phyloP scores from a whole-genome alignment of 2,113 vertebrate species.

The Seriola dumerili region DNA sequence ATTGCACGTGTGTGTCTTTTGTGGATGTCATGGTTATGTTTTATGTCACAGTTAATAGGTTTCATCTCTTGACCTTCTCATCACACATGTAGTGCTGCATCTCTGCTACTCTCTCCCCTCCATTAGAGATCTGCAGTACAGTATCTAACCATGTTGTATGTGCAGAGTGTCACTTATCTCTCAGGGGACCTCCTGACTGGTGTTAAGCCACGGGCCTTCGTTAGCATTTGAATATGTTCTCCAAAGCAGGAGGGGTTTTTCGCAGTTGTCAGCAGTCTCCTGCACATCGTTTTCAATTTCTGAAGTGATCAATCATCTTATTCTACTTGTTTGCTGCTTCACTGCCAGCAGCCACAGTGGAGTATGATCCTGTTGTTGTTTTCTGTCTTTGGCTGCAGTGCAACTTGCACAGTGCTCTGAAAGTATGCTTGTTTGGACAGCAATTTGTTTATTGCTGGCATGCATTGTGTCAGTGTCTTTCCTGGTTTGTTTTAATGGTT shows the following conservation, averaged over 20 bases:
- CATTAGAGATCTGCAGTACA: conserved; percentile 44
- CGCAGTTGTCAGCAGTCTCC: conserved; percentile 79
- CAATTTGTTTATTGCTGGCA: conserved; percentile 18
- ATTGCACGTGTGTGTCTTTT: conserved; percentile 4
- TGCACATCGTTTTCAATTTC: conserved; percentile 69
- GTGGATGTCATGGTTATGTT: conserved; percentile 34
- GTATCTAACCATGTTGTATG: conserved; percentile 54
- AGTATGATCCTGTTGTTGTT: conserved; percentile 55
- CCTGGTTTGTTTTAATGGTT: conserved; percentile 4
- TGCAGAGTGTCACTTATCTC: conserved; percentile 65
- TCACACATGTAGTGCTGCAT: conserved; percentile 22
- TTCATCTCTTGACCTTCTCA: conserved; percentile 47
- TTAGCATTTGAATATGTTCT: conserved; percentile 71
- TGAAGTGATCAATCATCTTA: conserved; percentile 79
- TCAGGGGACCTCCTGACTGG: conserved; percentile 56
- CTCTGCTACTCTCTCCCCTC: conserved; percentile 1
- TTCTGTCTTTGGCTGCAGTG: conserved; percentile 48
- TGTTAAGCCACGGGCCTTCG: conserved; percentile 54
- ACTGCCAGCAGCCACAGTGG: conserved; percentile 59
- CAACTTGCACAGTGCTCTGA: conserved; percentile 28
- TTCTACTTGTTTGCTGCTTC: conserved; percentile 66
- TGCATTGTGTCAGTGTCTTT: conserved; percentile 11
- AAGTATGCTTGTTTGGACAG: conserved; percentile 19
- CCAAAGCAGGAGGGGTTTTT: conserved; percentile 63
- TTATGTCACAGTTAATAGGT: conserved; percentile 41